Conservation (phyloP, 2,888 invertebrate species). For the Tipula unca region DNA sequence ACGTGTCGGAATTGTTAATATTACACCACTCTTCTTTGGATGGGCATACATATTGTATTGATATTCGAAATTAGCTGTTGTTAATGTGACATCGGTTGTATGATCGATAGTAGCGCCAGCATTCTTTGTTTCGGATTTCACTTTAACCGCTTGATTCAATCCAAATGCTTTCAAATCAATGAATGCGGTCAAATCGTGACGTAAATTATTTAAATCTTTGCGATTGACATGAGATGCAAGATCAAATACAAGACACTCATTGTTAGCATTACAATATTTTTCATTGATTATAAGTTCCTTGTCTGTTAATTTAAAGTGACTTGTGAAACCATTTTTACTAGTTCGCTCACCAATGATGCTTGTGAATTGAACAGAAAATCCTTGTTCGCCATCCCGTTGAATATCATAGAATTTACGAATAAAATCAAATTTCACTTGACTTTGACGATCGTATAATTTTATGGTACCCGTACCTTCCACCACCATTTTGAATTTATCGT, state of each 20-base stretch:
- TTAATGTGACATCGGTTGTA: constrained; percentile 60
- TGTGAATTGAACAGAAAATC: constrained; percentile 45
- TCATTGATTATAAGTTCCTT: constrained; percentile 61
- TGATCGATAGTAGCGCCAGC: constrained; percentile 54
- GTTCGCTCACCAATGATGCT: constrained; percentile 51
- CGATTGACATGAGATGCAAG: constrained; percentile 32
- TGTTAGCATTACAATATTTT: constrained; percentile 70
- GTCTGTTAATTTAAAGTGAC: constrained; percentile 62
- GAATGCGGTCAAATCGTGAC: constrained; percentile 55
- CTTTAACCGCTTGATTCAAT: constrained; percentile 63
- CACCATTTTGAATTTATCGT: constrained; percentile 60
- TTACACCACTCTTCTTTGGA: constrained; percentile 53
- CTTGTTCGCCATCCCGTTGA: constrained; percentile 52
- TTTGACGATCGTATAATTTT: constrained; percentile 57
- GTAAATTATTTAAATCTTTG: constrained; percentile 38
- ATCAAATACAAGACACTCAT: constrained; percentile 67
- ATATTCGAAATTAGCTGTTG: constrained; percentile 61
- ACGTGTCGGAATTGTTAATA: constrained; percentile 59
- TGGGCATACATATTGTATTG: constrained; percentile 58
- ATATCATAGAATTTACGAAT: constrained; percentile 55
- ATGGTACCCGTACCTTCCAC: constrained; percentile 68
- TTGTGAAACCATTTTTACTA: constrained; percentile 58
- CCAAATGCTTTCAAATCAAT: constrained; percentile 67
- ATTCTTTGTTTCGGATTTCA: constrained; percentile 55
- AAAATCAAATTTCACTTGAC: constrained; percentile 65